Percentiles rank a stretch among this genome's conserved stretches.
Conservation (phyloP, 2,888 invertebrate genomes). For the Trachelus stipa region DNA sequence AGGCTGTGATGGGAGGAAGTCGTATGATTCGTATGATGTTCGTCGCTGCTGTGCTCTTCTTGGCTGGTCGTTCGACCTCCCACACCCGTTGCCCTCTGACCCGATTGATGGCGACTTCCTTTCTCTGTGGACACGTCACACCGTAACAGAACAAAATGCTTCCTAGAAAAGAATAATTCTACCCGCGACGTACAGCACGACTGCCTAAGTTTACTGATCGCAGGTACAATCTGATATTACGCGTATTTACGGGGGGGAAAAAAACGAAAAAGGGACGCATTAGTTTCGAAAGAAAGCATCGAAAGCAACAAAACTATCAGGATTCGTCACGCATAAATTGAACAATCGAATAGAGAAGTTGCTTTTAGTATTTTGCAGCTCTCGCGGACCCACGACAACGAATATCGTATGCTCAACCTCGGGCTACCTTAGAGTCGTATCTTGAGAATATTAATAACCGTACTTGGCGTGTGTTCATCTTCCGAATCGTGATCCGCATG, state of each 20-base stretch:
- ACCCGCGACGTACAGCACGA: constrained; percentile 42
- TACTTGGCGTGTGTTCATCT: constrained; percentile 66
- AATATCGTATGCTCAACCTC: background rate
- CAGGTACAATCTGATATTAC: too few species aligned
- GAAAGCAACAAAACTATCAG: background rate
- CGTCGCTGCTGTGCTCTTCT: constrained; percentile 68
- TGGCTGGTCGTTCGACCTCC: constrained; percentile 64
- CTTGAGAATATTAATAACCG: constrained; percentile 25
- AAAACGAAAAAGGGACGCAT: too few species aligned
- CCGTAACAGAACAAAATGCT: constrained; percentile 55
- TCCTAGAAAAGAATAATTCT: constrained; percentile 48
- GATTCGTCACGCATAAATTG: background rate
- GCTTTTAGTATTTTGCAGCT: background rate
- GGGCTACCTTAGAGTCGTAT: too few species aligned
- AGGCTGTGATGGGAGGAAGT: constrained; percentile 63
- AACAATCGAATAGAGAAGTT: background rate
- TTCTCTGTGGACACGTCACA: constrained; percentile 56
- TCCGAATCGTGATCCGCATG: constrained; percentile 67
- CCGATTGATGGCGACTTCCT: constrained; percentile 51
- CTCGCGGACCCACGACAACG: background rate
- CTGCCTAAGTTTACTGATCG: too few species aligned
- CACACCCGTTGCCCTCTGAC: constrained; percentile 47
- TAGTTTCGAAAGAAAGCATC: background rate
- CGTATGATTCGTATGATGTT: constrained; percentile 64
- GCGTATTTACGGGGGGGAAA: too few species aligned